These are phyloP conservation scores for Zaprionus vittiger DNA, from an alignment of 1,140 invertebrate genomes.

Conservation along the genomic window DNA sequence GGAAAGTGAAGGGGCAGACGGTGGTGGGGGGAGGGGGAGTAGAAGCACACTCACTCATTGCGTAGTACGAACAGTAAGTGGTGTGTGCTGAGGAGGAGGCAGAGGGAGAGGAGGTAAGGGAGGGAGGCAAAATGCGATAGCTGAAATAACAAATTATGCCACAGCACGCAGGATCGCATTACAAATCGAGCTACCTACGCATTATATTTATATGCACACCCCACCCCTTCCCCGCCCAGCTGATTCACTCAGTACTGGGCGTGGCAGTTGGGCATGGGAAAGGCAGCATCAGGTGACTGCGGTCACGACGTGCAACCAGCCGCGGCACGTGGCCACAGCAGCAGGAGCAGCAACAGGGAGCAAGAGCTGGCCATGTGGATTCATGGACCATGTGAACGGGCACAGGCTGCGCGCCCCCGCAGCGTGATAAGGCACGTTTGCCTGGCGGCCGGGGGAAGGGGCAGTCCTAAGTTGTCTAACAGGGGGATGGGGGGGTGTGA, in stretches of 20 bases:
- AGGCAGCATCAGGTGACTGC: slow-evolving; percentile 72
- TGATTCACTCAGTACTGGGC: slow-evolving; percentile 31
- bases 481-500: neutral
- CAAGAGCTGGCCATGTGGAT: slow-evolving; percentile 25
- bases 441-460: neutral
- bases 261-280: slow-evolving; percentile 55
- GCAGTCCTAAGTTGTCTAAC: neutral
- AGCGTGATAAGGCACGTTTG: slow-evolving; percentile 70
- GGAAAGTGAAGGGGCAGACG: neutral
- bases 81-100: neutral
- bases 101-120: neutral
- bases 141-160: slow-evolving; percentile 79
- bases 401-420: slow-evolving; percentile 51
- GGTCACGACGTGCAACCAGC: slow-evolving; percentile 23
- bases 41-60: slow-evolving; percentile 18
- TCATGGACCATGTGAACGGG: slow-evolving; percentile 30
- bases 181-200: slow-evolving; percentile 19
- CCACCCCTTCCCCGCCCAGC: slow-evolving; percentile 4
- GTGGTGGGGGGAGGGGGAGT: neutral
- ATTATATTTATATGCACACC: slow-evolving; percentile 13
- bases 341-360: neutral
- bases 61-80: slow-evolving; percentile 13
- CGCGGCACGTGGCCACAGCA: slow-evolving; percentile 56
- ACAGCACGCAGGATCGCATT: slow-evolving; percentile 75
- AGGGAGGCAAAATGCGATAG: slow-evolving; percentile 55